Evolutionary conservation across 2,113 vertebrate genomes (phyloP), one percentile per base, ranked within the genome.

Genomic region (Corythoichthys haematopterus): DNA sequence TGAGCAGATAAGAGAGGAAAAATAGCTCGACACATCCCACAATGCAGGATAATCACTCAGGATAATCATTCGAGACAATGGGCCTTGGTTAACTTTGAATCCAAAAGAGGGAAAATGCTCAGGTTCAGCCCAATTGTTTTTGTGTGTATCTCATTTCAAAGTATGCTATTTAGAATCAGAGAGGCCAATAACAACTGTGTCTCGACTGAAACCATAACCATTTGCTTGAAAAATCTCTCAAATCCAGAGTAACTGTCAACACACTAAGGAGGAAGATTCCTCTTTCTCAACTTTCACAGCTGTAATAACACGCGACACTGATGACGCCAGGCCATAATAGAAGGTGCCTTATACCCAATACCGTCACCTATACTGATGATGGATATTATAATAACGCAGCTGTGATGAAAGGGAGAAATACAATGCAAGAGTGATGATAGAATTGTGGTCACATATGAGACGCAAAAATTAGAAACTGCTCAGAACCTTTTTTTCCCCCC

Each of bases 241-340:
- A 74, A 72, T 64, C 69, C 57, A 3, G 68, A 66, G 72, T 48
- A 33, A 69, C 62, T n/a, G 1, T 68, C 56, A 81, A 75, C 48
- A 65, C 74, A 77, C 36, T 74, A 63, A 12, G 43, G 73, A 58
- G 50, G 59, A 71, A 62, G 63, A 55, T 9, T 55, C 33, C 53
- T 33, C 10, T 73, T 71, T 77, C 60, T 43, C 57, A 70, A 59
- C 57, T 60, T 51, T 56, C 67, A 37, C 78, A 80, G 76, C 79
- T 79, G 72, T 63, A 79, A 77, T 33, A 81, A 81, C 73, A 66
- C 68, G 61, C 70, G 69, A 83, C 70, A 63, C 71, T 67, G 12
- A 47, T 46, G 60, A 63, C 50, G 52, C 65, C 35, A 2, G 20
- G 65, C 68, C 66, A 67, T 50, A 57, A 79, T 68, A 76, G 72